Percentiles rank a stretch among this genome's conserved stretches.
Evolutionary conservation across 2,888 invertebrate species (phyloP).

Genomic region (Stramonita haemastoma): DNA sequence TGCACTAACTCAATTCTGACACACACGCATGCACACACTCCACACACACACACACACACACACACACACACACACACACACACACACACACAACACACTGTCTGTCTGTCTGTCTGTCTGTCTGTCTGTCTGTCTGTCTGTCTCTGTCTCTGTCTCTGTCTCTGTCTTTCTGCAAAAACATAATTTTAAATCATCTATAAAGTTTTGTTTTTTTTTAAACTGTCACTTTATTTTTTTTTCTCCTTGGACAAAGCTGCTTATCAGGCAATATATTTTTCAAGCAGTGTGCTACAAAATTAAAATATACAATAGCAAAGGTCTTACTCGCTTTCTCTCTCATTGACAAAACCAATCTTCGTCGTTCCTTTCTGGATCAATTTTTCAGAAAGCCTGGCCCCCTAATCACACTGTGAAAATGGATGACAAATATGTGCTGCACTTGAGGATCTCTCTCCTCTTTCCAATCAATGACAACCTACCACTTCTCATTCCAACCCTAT

Average conservation of each 20-base stretch:
- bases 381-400: neutral
- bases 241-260: too few relatives aligned
- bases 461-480: neutral
- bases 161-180: neutral
- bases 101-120: neutral
- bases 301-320: too few relatives aligned
- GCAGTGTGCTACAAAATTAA: too few relatives aligned
- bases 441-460: neutral
- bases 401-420: neutral
- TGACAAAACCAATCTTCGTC: too few relatives aligned
- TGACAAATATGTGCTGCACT: neutral
- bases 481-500: neutral
- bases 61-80: neutral
- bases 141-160: constrained; percentile 38
- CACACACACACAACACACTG: neutral
- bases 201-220: neutral
- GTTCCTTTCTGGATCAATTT: too few relatives aligned
- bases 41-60: neutral
- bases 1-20: neutral
- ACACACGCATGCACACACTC: constrained; percentile 1
- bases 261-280: too few relatives aligned
- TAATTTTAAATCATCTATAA: too few relatives aligned
- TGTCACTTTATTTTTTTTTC: constrained; percentile 4
- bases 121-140: constrained; percentile 39
- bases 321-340: too few relatives aligned